Percentiles rank a stretch among this genome's conserved stretches.
These are phyloP conservation scores for Temnothorax curvispinosus DNA, from an alignment of 1,140 invertebrate species.

Conservation along the genomic window DNA sequence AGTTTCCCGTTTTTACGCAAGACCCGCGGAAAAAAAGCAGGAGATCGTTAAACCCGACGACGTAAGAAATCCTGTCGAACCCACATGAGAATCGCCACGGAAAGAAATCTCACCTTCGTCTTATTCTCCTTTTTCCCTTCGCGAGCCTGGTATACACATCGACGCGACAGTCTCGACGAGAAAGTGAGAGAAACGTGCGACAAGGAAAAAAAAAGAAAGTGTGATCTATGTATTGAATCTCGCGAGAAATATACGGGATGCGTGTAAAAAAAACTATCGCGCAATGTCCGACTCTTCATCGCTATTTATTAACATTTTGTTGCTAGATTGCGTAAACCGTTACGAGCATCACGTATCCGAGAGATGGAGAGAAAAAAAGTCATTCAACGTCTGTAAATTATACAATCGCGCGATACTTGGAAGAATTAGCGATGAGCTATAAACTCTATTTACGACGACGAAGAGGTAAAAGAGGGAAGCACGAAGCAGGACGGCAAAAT, in stretches of 20 bases:
- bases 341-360: not conserved
- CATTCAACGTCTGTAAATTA: slow-evolving; percentile 2
- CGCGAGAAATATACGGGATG: not conserved
- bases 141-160: not conserved
- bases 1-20: not conserved
- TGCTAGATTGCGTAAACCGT: slow-evolving; percentile 4
- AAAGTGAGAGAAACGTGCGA: slow-evolving; percentile 18
- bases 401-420: slow-evolving; percentile 13
- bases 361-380: not conserved
- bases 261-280: slow-evolving; percentile 6
- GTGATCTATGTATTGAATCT: not conserved
- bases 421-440: slow-evolving; percentile 29
- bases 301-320: slow-evolving; percentile 46
- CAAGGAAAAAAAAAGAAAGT: not conserved
- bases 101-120: slow-evolving; percentile 27
- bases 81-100: slow-evolving; percentile 20
- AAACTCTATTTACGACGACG: not conserved
- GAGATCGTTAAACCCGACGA: slow-evolving; percentile 48
- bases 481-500: not conserved
- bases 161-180: not conserved
- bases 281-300: slow-evolving; percentile 7
- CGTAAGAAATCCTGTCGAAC: slow-evolving; percentile 23
- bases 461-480: not conserved
- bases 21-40: not conserved
- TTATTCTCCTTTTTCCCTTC: slow-evolving; percentile 13